Percentiles rank a stretch among this genome's conserved stretches.
Evolutionary conservation across 37 sponge, comb jelly and placozoan species (phyloP).

Genomic region (Lycopodina hypogea): DNA sequence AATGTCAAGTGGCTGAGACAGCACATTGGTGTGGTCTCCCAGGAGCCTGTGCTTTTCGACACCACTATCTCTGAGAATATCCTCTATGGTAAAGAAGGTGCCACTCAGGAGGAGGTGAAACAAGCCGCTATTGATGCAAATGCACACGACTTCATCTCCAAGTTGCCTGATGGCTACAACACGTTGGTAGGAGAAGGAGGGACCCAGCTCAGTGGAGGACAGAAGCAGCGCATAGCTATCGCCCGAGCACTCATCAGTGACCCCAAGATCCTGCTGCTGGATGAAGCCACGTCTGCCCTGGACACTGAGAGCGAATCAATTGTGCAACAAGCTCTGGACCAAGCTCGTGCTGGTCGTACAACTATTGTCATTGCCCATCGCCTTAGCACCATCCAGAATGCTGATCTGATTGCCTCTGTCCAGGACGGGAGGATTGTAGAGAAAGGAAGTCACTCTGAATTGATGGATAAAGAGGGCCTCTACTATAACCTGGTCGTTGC

Average conservation of each 20-base stretch:
- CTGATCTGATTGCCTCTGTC: conserved; percentile 67
- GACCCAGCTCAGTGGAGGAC: conserved; percentile 86
- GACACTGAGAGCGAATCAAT: conserved; percentile 87
- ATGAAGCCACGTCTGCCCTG: conserved; percentile 94
- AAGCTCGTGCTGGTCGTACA: conserved; percentile 81
- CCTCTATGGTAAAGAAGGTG: conserved; percentile 66
- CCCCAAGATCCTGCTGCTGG: conserved; percentile 86
- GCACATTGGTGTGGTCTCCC: conserved; percentile 89
- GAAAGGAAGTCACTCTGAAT: conserved; percentile 69
- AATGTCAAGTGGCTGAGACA: conserved; percentile 86
- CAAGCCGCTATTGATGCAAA: conserved; percentile 77
- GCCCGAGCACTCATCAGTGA: conserved; percentile 87
- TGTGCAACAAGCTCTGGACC: conserved; percentile 84
- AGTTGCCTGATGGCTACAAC: conserved; percentile 82
- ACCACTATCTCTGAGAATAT: conserved; percentile 92
- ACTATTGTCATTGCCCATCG: conserved; percentile 90
- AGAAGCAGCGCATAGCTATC: conserved; percentile 92
- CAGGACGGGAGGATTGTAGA: conserved; percentile 67
- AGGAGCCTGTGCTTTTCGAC: conserved; percentile 89
- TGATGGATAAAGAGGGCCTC: conserved; percentile 74
- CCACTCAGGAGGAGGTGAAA: conserved; percentile 71
- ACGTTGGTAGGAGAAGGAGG: conserved; percentile 86
- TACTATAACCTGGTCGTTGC: conserved; percentile 89
- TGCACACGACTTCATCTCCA: conserved; percentile 75
- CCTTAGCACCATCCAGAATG: conserved; percentile 81